Base-by-base conservation (phyloP, 2,113 vertebrate species). In the Tragelaphus strepsiceros region DNA sequence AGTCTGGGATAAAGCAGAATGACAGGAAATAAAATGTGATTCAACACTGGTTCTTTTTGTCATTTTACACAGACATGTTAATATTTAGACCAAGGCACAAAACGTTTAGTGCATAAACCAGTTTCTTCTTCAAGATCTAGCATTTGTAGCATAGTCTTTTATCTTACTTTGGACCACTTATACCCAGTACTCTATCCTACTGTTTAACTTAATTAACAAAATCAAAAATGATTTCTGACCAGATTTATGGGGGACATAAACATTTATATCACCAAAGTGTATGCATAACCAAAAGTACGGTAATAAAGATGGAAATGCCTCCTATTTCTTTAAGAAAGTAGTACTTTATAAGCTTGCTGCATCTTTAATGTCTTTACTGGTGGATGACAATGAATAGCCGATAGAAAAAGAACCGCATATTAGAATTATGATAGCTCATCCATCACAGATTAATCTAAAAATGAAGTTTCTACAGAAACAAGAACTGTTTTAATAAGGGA, bases 31-130 rank as follows among this genome's bases (percentile, higher is more conserved):
- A 98, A 78, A 97, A 97, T 92, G 94, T 93, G 93, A 98, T 91
- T 98, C 94, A 97, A 98, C 98, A 98, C 97, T 96, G 97, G 97
- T 98, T 98, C 96, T 97, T 97, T 97, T 97, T 95, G 87, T 83
- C 94, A 97, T 97, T 98, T 98, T 97, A 98, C 97, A 98, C 96
- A 98, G 98, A 99, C 98, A 95, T 98, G 98, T 99, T 99, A 98
- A 98, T 98, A 98, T 98, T 39, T 97, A 98, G 98, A 99, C 99
- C 99, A 99, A 99, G 99, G 99, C 99, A 99, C 99, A 98, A 98
- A 99, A 99, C 97, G 98, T 99, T 99, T 98, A 99, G 99, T 99
- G 99, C 99, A 98, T 99, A 99, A 99, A 97, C 98, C 98, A 98
- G 98, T 98, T 99, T 98, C 98, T 98, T 98, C 98, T 39, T 98